These are phyloP conservation scores for Gerris buenoi DNA, from an alignment of 1,140 invertebrate genomes.

Conservation along the genomic window DNA sequence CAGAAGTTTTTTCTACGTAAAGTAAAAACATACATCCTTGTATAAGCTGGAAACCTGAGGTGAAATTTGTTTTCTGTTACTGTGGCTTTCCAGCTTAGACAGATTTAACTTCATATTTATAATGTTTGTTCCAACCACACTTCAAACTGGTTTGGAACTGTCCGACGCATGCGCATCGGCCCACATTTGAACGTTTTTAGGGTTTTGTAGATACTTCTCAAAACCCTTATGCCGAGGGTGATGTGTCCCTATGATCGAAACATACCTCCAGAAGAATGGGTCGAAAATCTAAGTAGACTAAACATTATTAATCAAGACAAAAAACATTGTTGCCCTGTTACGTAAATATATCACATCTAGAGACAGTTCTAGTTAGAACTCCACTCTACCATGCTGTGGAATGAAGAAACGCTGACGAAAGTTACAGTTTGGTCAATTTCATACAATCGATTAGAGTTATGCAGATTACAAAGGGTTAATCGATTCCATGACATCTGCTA, in stretches of 20 bases:
- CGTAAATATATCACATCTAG: neutral
- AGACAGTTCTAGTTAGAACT: neutral
- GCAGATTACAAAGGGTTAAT: neutral
- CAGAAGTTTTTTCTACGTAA: too few species aligned
- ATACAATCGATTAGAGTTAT: neutral
- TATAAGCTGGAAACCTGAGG: too few species aligned
- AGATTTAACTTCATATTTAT: too few species aligned
- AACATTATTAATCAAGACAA: neutral
- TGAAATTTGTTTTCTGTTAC: too few species aligned
- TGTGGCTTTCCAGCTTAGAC: too few species aligned
- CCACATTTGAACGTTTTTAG: too few species aligned
- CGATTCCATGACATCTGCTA: neutral
- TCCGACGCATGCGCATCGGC: too few species aligned
- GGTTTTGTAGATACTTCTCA: too few species aligned
- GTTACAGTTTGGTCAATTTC: neutral
- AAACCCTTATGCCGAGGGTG: too few species aligned
- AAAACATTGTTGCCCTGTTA: neutral
- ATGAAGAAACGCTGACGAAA: neutral
- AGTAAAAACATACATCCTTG: too few species aligned
- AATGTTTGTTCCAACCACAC: too few species aligned
- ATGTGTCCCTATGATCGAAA: neutral
- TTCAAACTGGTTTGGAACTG: too few species aligned
- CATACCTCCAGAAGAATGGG: neutral
- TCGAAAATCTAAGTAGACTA: neutral
- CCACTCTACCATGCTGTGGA: neutral